Evolutionary conservation across 2,888 invertebrate genomes (phyloP).

Genomic region (Macropis europaea): DNA sequence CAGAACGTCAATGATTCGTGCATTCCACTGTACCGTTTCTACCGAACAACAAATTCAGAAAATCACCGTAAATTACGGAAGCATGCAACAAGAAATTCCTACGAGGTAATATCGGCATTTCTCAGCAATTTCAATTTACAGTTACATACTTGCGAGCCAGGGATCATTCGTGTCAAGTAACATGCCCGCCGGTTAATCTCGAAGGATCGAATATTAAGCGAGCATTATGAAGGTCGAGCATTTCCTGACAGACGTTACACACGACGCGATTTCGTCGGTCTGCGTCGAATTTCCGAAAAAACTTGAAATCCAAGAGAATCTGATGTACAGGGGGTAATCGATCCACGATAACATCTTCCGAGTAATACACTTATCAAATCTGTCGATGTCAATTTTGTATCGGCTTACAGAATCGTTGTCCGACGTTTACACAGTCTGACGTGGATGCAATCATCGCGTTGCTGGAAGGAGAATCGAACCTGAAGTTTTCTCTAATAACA

Average conservation of each 20-base stretch:
- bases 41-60: no score
- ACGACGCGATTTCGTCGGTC: background rate
- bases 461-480: no score
- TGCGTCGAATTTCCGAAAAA: conserved; percentile 4
- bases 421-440: no score
- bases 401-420: no score
- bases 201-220: background rate
- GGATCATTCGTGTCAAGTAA: background rate
- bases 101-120: background rate
- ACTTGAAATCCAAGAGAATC: background rate
- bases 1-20: no score
- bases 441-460: no score
- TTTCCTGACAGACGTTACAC: background rate
- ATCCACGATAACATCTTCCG: no score
- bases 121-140: background rate
- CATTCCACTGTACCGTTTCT: no score
- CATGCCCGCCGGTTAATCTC: background rate
- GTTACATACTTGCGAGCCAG: background rate
- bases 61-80: no score
- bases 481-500: no score
- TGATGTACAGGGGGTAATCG: background rate
- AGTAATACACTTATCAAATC: no score
- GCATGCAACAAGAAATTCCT: background rate
- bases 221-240: background rate
- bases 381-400: no score